Evolutionary conservation across 2,888 invertebrate genomes (phyloP), one percentile per base, ranked within the genome.

Genomic region (Oscheius onirici): DNA sequence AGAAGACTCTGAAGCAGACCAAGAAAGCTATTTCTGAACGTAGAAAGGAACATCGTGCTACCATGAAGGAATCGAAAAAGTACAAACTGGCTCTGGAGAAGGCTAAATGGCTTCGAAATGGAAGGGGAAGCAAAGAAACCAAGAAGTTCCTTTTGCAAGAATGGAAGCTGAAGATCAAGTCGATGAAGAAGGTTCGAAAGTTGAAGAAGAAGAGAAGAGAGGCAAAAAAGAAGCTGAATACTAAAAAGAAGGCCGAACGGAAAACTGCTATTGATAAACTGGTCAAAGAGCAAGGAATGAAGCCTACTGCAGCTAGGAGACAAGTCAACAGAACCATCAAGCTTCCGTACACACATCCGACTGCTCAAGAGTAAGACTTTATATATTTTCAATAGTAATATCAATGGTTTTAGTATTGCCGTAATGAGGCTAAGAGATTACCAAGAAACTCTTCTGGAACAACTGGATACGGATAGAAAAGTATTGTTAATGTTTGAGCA

Each of bases 351-450:
- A 20, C n/a, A n/a, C 58, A 58, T 40, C 58, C 58, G n/a, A 58
- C 58, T 3, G 40, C 40, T 40, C 58, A 22, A 41, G 58, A 58
- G 58, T 58, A 41, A 58, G 58, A 11, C 6, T 24, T 8, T 63
- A 1, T 24, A 8, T 61, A 15, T 2, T 24, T 43, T n/a, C n/a
- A n/a, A n/a, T 24, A 22, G 13, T 10, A 46, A 17, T 13, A 34
- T 60, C 26, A 20, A 46, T 60, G 17, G 11, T 63, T 65, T 3
- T 20, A 66, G 66, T 11, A 54, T 40, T 20, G 66, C 54, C 40
- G 11, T 40, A 20, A 26, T 28, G 41, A 34, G 24, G 20, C 15
- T 52, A 0, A 20, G 34, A 43, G 13, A 52, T 2, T 41, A 40
- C 24, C 13, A 8, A n/a, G 40, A 41, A 1, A 34, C 13, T 17